A percentile compares a stretch with the other conserved stretches of the same genome.
phyloP scores from a whole-genome alignment of 2,797 vertebrate species.

The Trematomus bernacchii region DNA sequence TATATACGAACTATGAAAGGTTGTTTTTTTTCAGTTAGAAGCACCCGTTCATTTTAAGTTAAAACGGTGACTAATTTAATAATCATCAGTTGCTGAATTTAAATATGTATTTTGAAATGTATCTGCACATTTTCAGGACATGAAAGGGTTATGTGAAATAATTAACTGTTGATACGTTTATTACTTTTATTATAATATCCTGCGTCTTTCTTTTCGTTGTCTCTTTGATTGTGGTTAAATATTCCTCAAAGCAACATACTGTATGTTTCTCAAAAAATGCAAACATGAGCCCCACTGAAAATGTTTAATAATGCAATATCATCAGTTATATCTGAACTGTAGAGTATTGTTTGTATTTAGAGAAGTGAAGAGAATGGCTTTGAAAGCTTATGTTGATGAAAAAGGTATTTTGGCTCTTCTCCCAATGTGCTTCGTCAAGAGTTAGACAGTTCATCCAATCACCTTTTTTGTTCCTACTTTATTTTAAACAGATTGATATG shows the following conservation, averaged over 20 bases:
- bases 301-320: too few relatives aligned
- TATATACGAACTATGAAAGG: conserved; percentile 7
- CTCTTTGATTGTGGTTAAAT: background rate
- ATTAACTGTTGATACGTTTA: conserved; percentile 12
- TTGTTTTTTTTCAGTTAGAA: background rate
- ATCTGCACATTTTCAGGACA: conserved; percentile 23
- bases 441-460: too few relatives aligned
- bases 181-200: conserved; percentile 14
- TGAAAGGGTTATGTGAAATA: conserved; percentile 30
- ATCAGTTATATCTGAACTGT: too few relatives aligned
- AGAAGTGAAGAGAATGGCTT: too few relatives aligned
- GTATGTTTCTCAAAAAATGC: too few relatives aligned
- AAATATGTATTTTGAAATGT: conserved; percentile 32
- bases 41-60: conserved; percentile 29
- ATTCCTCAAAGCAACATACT: background rate
- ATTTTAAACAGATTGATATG: too few relatives aligned
- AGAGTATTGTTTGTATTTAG: too few relatives aligned
- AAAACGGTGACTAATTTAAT: conserved; percentile 22
- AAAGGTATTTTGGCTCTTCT: too few relatives aligned
- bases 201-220: background rate
- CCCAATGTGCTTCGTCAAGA: too few relatives aligned
- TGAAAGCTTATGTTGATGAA: too few relatives aligned
- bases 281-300: too few relatives aligned
- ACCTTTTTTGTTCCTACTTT: too few relatives aligned
- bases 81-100: conserved; percentile 15